These are phyloP conservation scores for Conus betulinus DNA, from an alignment of 1,140 invertebrate species.

Conservation along the genomic window DNA sequence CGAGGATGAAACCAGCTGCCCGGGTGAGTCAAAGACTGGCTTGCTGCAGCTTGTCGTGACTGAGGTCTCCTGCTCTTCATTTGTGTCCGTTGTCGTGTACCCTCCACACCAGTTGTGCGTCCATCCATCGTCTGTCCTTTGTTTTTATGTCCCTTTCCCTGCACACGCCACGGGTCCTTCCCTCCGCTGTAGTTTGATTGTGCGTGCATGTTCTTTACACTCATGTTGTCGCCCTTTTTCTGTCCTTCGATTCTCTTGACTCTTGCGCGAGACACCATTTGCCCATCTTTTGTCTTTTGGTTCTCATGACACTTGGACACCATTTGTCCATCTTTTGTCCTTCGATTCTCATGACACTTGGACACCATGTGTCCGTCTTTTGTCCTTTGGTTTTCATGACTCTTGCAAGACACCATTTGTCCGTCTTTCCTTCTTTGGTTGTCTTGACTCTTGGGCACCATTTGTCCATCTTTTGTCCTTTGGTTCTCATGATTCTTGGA, in stretches of 20 bases:
- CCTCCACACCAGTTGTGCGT: no score
- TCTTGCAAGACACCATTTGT: no score
- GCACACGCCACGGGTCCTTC: neutral
- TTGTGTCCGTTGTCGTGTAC: no score
- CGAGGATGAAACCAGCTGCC: slow-evolving; percentile 51
- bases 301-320: no score
- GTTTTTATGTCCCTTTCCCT: neutral
- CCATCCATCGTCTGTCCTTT: neutral
- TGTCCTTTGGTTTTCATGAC: no score
- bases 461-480: neutral
- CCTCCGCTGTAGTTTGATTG: neutral
- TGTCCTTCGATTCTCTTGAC: neutral
- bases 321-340: no score
- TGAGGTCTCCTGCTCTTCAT: no score
- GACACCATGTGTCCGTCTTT: no score
- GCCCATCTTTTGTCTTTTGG: no score
- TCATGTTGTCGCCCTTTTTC: neutral
- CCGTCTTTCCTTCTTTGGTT: no score
- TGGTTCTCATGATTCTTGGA: neutral
- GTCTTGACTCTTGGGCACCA: no score
- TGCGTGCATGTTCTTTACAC: neutral
- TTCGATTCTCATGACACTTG: no score
- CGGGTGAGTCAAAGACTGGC: slow-evolving; percentile 41
- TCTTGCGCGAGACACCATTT: neutral
- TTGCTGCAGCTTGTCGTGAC: neutral